Evolutionary conservation across 2,888 invertebrate genomes (phyloP).

Genomic region (Neria commutata): DNA sequence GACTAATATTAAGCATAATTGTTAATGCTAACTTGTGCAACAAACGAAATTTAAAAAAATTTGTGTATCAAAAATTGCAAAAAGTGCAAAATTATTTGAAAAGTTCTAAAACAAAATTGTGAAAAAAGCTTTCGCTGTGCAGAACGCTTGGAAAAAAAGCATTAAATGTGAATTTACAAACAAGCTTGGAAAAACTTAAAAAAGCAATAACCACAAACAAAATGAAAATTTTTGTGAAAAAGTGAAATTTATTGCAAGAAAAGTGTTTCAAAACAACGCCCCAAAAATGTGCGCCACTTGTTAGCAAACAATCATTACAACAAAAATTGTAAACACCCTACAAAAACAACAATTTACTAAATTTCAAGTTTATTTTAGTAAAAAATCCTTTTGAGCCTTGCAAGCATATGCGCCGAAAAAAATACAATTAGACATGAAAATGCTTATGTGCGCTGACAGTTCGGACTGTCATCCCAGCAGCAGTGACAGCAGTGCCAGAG

Average conservation of each 20-base stretch:
- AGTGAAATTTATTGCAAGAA: slow-evolving; percentile 3
- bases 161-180: too few relatives aligned
- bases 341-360: too few relatives aligned
- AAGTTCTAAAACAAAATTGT: too few relatives aligned
- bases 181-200: too few relatives aligned
- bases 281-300: slow-evolving; percentile 6
- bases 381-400: slow-evolving; percentile 1
- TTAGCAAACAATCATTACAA: neutral
- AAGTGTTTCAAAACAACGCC: slow-evolving; percentile 18
- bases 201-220: slow-evolving; percentile 27
- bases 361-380: too few relatives aligned
- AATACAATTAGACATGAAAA: slow-evolving; percentile 45
- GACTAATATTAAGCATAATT: too few relatives aligned
- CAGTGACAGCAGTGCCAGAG: slow-evolving; percentile 36
- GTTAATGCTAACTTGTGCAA: too few relatives aligned
- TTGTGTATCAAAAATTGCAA: too few relatives aligned
- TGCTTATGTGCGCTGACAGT: slow-evolving; percentile 63
- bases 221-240: slow-evolving; percentile 31
- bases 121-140: too few relatives aligned
- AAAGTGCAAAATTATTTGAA: too few relatives aligned
- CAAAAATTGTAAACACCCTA: neutral
- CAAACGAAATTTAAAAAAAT: too few relatives aligned
- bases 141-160: too few relatives aligned
- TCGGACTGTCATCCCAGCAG: slow-evolving; percentile 58
- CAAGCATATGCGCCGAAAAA: slow-evolving; percentile 25